Base-by-base conservation (phyloP, 2,113 vertebrate species). In the Lasiurus borealis region DNA sequence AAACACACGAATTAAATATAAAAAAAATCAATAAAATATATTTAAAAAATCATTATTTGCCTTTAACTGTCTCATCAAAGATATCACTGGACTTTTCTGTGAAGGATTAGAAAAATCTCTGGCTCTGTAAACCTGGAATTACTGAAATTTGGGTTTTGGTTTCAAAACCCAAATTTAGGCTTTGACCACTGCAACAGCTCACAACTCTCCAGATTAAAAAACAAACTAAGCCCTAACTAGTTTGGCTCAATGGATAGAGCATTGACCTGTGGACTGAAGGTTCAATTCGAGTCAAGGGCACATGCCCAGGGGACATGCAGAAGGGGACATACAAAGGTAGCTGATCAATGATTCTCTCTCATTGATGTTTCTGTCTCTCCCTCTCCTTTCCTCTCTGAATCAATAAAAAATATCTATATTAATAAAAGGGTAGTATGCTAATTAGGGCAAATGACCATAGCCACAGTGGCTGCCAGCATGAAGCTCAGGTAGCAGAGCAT, bases 71-170 rank as follows among this genome's bases (percentile, higher is more conserved):
- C 71, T 80, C 54, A 72, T 77, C 46, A 83, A 91, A 89, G 9
- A 12, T 50, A 48, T 85, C 23, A 93, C 57, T n/a, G 23, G 44
- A 66, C 10, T 75, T 85, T 85, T 66, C 31, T 80, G 44, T 71
- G 44, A 92, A 54, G 10, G 80, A 12, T 77, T 84, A 78, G 57
- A 83, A 72, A 54, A 57, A 76, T 90, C 25, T 85, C n/a, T 34
- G 27, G 9, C 92, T 86, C 48, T 92, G 27, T 77, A 91, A 89
- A 83, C 34, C 31, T 78, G 54, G 6, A 94, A 88, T 64, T 62
- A 86, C 21, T 68, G 27, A 88, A 86, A 64, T 64, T n/a, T 29
- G 25, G 64, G 73, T 46, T 46, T 68, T 86, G 34, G 14, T 46
- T 80, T 94, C 40, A 83, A 76, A 80, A 93, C 5, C 0, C 40